phyloP scores from a whole-genome alignment of 1,140 invertebrate genomes.

The Leptinotarsa defecta region DNA sequence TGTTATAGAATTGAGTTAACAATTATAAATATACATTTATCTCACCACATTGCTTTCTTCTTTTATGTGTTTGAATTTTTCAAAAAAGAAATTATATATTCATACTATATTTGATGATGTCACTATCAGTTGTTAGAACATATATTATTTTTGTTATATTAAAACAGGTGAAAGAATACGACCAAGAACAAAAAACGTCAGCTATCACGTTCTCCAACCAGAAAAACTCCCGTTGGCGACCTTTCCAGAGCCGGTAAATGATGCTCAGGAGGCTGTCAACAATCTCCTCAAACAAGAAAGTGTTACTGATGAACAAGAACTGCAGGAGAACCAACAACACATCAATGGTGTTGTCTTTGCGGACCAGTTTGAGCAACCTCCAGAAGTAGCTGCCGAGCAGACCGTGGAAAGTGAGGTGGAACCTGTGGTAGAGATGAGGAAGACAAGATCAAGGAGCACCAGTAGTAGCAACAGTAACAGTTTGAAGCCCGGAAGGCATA shows the following conservation, averaged over 20 bases:
- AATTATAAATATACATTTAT: too few species aligned
- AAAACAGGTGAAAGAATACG: constrained; percentile 58
- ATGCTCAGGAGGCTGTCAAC: constrained; percentile 47
- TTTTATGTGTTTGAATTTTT: not conserved
- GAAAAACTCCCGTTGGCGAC: constrained; percentile 54
- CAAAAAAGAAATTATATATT: not conserved
- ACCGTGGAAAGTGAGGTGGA: constrained; percentile 40
- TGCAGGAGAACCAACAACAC: constrained; percentile 23
- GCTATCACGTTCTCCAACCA: constrained; percentile 61
- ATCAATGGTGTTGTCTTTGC: constrained; percentile 41
- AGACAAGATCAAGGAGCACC: constrained; percentile 33
- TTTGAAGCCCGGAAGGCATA: constrained; percentile 47
- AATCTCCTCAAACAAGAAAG: constrained; percentile 45
- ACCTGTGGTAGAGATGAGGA: constrained; percentile 36
- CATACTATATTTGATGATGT: not conserved
- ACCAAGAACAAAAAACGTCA: constrained; percentile 68
- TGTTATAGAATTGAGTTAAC: too few species aligned
- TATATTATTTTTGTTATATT: not conserved
- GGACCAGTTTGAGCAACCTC: constrained; percentile 37
- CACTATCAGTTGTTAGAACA: not conserved
- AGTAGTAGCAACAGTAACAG: constrained; percentile 42
- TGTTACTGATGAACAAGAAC: not conserved
- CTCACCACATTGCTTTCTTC: not conserved
- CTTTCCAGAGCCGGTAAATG: constrained; percentile 51
- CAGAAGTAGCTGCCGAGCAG: constrained; percentile 47